A percentile compares a stretch with the other conserved stretches of the same genome.
phyloP scores from a whole-genome alignment of 2,113 vertebrate genomes.

The Mobula birostris region DNA sequence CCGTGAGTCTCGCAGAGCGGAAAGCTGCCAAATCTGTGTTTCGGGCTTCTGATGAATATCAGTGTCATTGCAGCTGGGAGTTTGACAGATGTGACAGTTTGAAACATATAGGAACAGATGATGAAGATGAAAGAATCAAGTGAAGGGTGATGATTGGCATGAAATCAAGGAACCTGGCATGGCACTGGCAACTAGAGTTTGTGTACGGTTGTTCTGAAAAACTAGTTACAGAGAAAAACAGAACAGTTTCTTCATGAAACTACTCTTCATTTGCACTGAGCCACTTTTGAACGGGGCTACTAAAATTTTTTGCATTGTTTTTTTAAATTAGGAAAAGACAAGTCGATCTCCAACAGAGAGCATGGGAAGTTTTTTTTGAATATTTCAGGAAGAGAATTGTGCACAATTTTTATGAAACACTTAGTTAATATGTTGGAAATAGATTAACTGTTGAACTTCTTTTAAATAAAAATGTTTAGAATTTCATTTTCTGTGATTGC shows the following conservation, averaged over 20 bases:
- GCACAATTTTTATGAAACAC: background rate
- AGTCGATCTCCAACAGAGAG: background rate
- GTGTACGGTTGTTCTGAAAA: background rate
- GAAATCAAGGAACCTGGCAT: background rate
- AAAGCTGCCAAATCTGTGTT: background rate
- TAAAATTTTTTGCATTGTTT: background rate
- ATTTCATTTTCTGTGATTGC: background rate
- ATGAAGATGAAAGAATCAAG: background rate
- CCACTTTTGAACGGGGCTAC: background rate
- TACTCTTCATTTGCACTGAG: conserved; percentile 20
- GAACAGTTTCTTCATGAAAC: background rate
- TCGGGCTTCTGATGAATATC: background rate
- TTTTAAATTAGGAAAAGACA: background rate
- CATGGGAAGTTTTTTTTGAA: background rate
- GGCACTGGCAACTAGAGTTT: background rate
- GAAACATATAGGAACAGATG: background rate
- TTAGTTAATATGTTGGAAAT: conserved; percentile 14
- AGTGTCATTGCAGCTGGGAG: background rate
- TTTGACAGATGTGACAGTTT: background rate
- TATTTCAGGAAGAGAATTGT: background rate
- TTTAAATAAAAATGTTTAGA: background rate
- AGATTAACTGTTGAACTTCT: background rate
- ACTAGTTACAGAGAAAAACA: background rate
- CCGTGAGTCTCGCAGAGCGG: background rate
- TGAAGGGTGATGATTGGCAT: background rate